A percentile compares a stretch with the other conserved stretches of the same genome.
These are phyloP conservation scores for Semnornis frantzii DNA, from an alignment of 2,113 vertebrate genomes.

Conservation along the genomic window DNA sequence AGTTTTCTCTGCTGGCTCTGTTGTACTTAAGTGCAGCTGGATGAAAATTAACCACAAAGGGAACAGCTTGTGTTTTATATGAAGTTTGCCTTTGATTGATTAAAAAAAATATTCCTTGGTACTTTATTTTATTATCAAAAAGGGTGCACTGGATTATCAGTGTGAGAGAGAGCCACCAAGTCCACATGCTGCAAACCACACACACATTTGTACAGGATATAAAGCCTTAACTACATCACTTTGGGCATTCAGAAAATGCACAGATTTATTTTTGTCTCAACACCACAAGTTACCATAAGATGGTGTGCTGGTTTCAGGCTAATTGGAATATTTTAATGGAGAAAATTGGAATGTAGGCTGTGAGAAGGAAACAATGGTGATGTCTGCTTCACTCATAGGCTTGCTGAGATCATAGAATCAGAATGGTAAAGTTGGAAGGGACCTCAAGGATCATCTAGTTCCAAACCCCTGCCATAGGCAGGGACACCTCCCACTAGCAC, in stretches of 20 bases:
- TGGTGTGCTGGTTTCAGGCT: too few species aligned
- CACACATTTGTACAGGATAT: not conserved
- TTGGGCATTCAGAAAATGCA: not conserved
- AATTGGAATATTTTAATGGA: too few species aligned
- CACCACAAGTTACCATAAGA: not conserved
- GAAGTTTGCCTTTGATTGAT: conserved; percentile 77
- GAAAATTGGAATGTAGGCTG: too few species aligned
- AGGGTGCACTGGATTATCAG: conserved; percentile 47
- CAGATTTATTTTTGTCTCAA: conserved; percentile 34
- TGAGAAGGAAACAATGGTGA: too few species aligned
- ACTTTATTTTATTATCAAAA: conserved; percentile 71
- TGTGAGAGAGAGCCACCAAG: conserved; percentile 39
- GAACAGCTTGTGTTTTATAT: conserved; percentile 80
- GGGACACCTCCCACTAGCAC: too few species aligned
- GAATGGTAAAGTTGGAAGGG: too few species aligned
- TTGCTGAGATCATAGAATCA: too few species aligned
- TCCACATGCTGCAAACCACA: conserved; percentile 16
- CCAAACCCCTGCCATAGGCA: too few species aligned
- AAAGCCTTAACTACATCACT: not conserved
- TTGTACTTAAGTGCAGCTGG: conserved; percentile 78
- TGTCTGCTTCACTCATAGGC: too few species aligned
- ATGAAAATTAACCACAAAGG: conserved; percentile 81
- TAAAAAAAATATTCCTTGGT: conserved; percentile 73
- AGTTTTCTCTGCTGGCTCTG: conserved; percentile 78
- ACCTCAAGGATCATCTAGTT: too few species aligned